Conservation (phyloP, 2,797 vertebrate species). For the Tympanoctomys barrerae region DNA sequence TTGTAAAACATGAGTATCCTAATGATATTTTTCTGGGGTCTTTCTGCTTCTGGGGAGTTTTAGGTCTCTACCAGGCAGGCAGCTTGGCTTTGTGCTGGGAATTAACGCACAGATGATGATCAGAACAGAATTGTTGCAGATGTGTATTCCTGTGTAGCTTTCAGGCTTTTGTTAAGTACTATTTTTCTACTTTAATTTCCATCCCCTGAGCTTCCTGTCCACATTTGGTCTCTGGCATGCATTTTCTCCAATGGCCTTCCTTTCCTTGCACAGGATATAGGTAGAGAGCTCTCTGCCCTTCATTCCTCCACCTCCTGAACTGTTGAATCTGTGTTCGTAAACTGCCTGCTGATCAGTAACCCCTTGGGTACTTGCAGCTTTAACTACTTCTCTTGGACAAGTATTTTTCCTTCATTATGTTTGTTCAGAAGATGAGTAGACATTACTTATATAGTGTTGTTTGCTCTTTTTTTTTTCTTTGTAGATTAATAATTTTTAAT, state of each 20-base stretch:
- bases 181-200: not conserved
- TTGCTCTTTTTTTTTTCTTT: not conserved
- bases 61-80: rapidly evolving
- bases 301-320: not conserved
- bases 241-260: not conserved
- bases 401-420: not conserved
- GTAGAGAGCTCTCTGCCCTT: not conserved
- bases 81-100: rapidly evolving
- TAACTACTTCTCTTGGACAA: not conserved
- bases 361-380: not conserved
- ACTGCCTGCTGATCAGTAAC: not conserved
- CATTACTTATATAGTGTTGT: not conserved
- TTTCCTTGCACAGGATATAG: not conserved
- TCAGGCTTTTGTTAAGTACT: not conserved
- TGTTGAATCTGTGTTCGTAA: not conserved
- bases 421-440: not conserved
- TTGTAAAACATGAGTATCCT: not conserved
- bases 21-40: not conserved
- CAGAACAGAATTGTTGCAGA: rapidly evolving
- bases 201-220: not conserved
- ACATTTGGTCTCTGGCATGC: not conserved
- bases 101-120: rapidly evolving
- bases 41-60: not conserved
- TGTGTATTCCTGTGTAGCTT: not conserved
- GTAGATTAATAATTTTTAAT: slow-evolving; percentile 20